Percentiles rank a stretch among this genome's conserved stretches.
Evolutionary conservation across 2,888 invertebrate genomes (phyloP).

Genomic region (Scaptodrosophila latifasciaeformis): DNA sequence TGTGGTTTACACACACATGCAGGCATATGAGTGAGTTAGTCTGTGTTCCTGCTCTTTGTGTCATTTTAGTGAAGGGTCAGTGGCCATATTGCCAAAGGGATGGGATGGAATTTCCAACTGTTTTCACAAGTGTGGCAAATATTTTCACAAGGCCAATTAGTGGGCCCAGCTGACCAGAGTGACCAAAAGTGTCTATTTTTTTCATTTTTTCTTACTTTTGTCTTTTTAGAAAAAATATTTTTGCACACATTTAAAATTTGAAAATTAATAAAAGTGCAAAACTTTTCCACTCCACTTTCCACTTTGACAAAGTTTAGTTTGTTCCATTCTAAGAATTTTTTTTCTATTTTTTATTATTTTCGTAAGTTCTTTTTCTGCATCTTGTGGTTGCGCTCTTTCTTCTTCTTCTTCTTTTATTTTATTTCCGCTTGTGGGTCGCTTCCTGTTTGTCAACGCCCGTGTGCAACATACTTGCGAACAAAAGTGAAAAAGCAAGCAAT

Average conservation of each 20-base stretch:
- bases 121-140: constrained; percentile 65
- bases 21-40: too few species aligned
- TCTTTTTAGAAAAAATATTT: not conserved
- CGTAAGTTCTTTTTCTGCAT: not conserved
- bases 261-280: constrained; percentile 62
- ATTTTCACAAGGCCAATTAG: constrained; percentile 66
- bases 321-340: too few species aligned
- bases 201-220: constrained; percentile 17
- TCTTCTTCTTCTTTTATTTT: constrained; percentile 3
- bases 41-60: constrained; percentile 9
- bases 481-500: constrained; percentile 68
- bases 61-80: constrained; percentile 61
- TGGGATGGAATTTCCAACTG: constrained; percentile 52
- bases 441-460: constrained; percentile 56
- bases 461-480: constrained; percentile 66
- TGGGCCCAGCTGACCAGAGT: constrained; percentile 35
- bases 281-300: constrained; percentile 32
- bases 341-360: too few species aligned
- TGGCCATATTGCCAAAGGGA: too few species aligned
- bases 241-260: constrained; percentile 1
- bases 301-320: too few species aligned
- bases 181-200: constrained; percentile 37
- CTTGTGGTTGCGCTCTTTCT: not conserved
- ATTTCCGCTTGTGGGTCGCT: constrained; percentile 29
- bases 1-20: too few species aligned